A percentile compares a stretch with the other conserved stretches of the same genome.
Conservation (phyloP, 2,888 invertebrate genomes). For the Polia nebulosa region DNA sequence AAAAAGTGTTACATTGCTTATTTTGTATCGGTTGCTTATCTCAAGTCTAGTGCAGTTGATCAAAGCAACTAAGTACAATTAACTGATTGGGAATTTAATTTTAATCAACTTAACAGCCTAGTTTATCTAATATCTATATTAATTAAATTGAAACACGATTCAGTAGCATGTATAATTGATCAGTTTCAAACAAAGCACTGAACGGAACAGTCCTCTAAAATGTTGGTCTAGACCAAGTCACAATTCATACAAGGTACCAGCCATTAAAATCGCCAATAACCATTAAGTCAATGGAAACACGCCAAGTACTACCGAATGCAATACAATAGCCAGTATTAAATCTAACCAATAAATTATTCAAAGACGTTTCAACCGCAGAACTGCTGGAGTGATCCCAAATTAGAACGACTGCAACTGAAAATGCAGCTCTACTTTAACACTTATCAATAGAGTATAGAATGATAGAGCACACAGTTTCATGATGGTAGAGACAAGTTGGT, state of each 20-base stretch:
- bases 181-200: conserved; percentile 26
- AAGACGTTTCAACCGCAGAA: conserved; percentile 67
- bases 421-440: neutral
- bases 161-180: conserved; percentile 24
- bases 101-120: neutral
- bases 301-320: conserved; percentile 65
- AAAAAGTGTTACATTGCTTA: no score
- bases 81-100: neutral
- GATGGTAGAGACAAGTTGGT: conserved; percentile 28
- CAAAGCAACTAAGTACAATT: neutral
- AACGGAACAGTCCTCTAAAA: conserved; percentile 31
- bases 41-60: no score
- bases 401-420: neutral
- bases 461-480: neutral
- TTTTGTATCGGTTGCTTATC: no score
- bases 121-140: neutral
- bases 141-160: neutral
- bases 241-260: conserved; percentile 57
- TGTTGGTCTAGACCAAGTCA: conserved; percentile 54
- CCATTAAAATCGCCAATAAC: conserved; percentile 57
- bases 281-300: conserved; percentile 65
- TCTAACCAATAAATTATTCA: conserved; percentile 74
- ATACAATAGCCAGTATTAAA: conserved; percentile 74
- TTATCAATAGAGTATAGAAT: conserved; percentile 36
- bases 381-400: conserved; percentile 57